Base-by-base conservation (phyloP, 2,797 vertebrate species). In the Amazona finschi region DNA sequence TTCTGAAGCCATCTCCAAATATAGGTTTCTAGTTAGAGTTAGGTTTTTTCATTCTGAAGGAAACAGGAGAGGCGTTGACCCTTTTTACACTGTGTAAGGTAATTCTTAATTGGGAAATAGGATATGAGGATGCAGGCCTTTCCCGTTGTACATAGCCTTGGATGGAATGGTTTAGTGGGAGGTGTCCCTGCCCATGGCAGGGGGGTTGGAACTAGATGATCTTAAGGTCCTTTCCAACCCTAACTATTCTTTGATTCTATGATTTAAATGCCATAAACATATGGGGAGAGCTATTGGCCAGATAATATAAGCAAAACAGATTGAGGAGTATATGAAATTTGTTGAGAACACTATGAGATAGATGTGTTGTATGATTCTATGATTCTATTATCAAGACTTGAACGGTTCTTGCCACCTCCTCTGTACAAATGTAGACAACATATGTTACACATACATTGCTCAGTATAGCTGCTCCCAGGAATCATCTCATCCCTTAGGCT, bases 401-500 rank as follows among this genome's bases (percentile, higher is more conserved):
- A 76, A 19, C 18, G 2, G 5, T 53, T 80, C 38, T 69, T 70
- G 15, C 24, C 14, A 39, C 3, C 3, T 64, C n/a, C 30, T 85
- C 31, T 85, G 39, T n/a, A 53, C 80, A 57, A 76, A 69, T 19
- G 38, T 15, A 70, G 55, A 43, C 41, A 46, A n/a, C 13, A 25
- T 22, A n/a, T 20, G 11, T n/a, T 41, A 22, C 11, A 21, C 3
- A 17, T 30, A 27, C 12, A 12, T n/a, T 39, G 36, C 18, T 76
- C 36, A 64, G 21, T 41, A 44, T 8, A 87, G 33, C 25, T 1
- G 1, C 25, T 64, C 20, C 27, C 1, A 0, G 28, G 24, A 69
- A 50, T 14, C 17, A 9, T 15, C 28, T 53, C 57, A 24, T 60
- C 31, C 77, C 28, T 22, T 52, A 44, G 44, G 39, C 13, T 47